Evolutionary conservation across 1,140 invertebrate species (phyloP), one percentile per base, ranked within the genome.

Genomic region (Pectinophora gossypiella): DNA sequence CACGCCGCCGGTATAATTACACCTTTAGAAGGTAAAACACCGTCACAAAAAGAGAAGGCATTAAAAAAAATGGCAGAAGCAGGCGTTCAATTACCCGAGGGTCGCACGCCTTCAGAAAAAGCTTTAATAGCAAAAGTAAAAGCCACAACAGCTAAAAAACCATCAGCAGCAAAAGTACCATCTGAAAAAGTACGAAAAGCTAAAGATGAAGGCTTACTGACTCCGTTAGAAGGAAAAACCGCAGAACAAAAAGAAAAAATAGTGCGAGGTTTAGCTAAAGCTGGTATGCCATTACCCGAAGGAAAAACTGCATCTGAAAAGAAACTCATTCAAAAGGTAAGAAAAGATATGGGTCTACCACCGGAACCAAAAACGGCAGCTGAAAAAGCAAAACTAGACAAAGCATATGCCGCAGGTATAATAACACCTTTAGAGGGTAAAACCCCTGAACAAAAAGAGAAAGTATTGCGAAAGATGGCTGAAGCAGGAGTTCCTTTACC

Each of bases 241-340:
- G 36, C 36, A 10, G 40, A 48, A 35, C 45, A 71, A 51, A 64
- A 67, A 55, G 63, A 64, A 51, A 70, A 70, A 54, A 59, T 59
- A n/a, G 3, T 69, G 1, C 61, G 16, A 52, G 54, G 51, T 7
- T 46, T 69, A 45, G 58, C 51, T 2, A 53, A 40, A 23, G 23
- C 47, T 10, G 63, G 61, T 15, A 38, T 67, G 5, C 61, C 63
- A n/a, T 23, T 64, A 9, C 64, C 60, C 3, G 54, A 67, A 54
- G 49, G 22, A 19, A 56, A 52, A 54, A 65, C 61, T 12, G n/a
- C 53, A 1, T 67, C 61, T 2, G 61, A 69, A 54, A 67, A 61
- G 43, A 64, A 63, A 43, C n/a, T 76, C 12, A 49, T 69, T 12
- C 42, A 64, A 3, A 68, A 71, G 50, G 43, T 73, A 18, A 51